Conservation (phyloP, 2,113 vertebrate species). For the Tringa solitaria region DNA sequence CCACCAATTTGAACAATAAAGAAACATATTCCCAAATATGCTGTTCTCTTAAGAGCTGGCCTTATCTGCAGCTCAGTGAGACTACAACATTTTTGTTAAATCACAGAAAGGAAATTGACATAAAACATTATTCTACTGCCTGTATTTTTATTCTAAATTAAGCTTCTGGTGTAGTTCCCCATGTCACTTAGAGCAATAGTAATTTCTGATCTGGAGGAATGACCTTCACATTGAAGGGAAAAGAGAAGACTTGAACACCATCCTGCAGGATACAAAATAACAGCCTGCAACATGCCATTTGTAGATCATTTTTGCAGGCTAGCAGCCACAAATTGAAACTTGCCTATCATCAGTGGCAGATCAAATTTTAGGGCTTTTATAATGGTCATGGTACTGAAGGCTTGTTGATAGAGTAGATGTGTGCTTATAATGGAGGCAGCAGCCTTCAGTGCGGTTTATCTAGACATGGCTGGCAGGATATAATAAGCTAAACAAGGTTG, state of each 20-base stretch:
- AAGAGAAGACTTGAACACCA: background rate
- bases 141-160: background rate
- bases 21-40: background rate
- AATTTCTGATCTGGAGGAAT: constrained; percentile 50
- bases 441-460: constrained; percentile 32
- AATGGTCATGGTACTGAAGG: background rate
- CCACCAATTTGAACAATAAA: background rate
- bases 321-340: constrained; percentile 54
- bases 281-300: constrained; percentile 56
- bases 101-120: background rate
- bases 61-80: background rate
- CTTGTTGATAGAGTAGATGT: constrained; percentile 14
- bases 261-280: constrained; percentile 45
- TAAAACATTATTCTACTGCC: background rate
- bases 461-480: constrained; percentile 48
- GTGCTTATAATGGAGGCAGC: background rate
- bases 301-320: constrained; percentile 48
- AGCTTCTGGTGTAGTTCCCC: background rate
- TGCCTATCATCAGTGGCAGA: constrained; percentile 38
- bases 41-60: background rate
- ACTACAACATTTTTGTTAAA: background rate
- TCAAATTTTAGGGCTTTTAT: constrained; percentile 45
- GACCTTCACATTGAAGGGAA: constrained; percentile 35
- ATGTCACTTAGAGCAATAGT: background rate
- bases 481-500: constrained; percentile 53